Percentiles rank a stretch among this genome's conserved stretches.
Conservation (phyloP, 2,797 vertebrate species). For the Catamblyrhynchus diadema region DNA sequence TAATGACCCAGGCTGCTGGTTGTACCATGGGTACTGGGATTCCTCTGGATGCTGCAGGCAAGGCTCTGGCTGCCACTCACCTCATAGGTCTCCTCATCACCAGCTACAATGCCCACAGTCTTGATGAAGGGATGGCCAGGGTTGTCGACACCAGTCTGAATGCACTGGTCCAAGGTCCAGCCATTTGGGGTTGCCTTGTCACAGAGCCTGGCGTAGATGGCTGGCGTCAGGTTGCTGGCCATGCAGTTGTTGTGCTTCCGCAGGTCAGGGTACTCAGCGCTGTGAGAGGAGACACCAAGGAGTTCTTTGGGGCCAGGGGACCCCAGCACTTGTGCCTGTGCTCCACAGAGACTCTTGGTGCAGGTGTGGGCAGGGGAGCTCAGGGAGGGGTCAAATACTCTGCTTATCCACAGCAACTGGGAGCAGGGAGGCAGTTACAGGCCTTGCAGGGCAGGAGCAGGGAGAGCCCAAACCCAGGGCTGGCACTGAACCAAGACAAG, state of each 20-base stretch:
- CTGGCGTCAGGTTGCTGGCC: constrained; percentile 90
- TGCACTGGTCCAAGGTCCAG: constrained; percentile 92
- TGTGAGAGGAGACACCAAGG: constrained; percentile 49
- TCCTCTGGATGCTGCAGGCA: neutral
- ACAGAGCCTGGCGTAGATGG: constrained; percentile 89
- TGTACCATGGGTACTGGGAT: neutral
- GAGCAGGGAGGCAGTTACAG: neutral
- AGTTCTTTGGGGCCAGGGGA: neutral
- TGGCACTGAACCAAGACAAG: neutral
- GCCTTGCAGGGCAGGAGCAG: rapidly evolving
- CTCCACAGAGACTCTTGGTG: neutral
- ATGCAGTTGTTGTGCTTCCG: constrained; percentile 99
- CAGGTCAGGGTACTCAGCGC: constrained; percentile 95
- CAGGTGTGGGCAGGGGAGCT: neutral
- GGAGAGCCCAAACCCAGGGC: neutral
- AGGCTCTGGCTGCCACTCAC: constrained; percentile 71
- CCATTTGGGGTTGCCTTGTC: constrained; percentile 90
- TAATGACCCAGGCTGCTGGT: neutral
- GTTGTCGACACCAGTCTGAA: constrained; percentile 98
- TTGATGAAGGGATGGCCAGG: constrained; percentile 97
- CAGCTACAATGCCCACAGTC: constrained; percentile 87
- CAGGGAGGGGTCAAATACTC: neutral
- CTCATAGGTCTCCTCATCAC: constrained; percentile 95
- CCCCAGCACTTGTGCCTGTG: neutral
- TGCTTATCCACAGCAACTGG: neutral